Conservation (phyloP, 2,888 invertebrate genomes). For the Agonopterix alstromeriana region DNA sequence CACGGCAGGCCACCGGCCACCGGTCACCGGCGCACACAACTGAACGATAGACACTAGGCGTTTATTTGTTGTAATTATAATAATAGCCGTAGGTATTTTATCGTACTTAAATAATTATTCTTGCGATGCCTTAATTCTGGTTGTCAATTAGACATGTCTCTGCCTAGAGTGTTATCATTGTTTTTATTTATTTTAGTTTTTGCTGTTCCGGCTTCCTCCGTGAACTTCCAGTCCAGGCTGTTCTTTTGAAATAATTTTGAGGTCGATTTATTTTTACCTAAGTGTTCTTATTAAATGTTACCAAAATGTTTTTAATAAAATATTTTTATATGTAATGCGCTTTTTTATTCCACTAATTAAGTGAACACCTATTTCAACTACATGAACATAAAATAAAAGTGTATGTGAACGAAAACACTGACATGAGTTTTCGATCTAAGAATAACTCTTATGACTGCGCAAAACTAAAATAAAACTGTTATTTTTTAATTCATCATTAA, state of each 20-base stretch:
- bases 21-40: conserved; percentile 27
- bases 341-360: conserved; percentile 32
- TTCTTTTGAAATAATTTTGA: conserved; percentile 78
- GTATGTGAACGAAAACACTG: no score
- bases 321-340: conserved; percentile 74
- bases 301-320: conserved; percentile 79
- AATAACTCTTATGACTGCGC: no score
- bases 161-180: conserved; percentile 76
- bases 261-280: conserved; percentile 79
- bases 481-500: no score
- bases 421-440: no score
- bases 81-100: conserved; percentile 76
- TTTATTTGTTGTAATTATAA: conserved; percentile 76
- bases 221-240: conserved; percentile 77
- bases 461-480: no score
- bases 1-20: conserved; percentile 10
- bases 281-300: conserved; percentile 80
- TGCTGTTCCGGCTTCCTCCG: conserved; percentile 76
- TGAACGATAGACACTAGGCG: conserved; percentile 62
- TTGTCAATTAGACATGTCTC: conserved; percentile 78
- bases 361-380: neutral
- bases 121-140: conserved; percentile 79
- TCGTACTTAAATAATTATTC: conserved; percentile 77
- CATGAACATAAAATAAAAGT: no score
- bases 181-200: conserved; percentile 71